Percentiles rank a stretch among this genome's conserved stretches.
Evolutionary conservation across 2,797 vertebrate genomes (phyloP).

Genomic region (Neosilurus mollespiculum): DNA sequence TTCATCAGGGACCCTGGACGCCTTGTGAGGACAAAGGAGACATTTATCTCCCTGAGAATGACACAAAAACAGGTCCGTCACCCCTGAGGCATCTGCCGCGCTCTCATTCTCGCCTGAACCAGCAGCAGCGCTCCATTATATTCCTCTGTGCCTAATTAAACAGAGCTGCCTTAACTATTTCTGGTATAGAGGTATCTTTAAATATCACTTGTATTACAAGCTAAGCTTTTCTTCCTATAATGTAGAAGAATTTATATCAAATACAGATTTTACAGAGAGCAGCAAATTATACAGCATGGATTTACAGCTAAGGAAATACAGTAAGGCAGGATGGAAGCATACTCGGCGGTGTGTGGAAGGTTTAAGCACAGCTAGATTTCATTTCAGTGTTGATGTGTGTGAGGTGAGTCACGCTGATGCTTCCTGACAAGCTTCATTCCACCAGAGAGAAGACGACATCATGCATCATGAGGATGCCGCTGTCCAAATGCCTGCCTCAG

Average conservation of each 20-base stretch:
- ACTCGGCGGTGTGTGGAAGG: background rate
- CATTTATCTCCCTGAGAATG: conserved; percentile 59
- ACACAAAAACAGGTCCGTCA: conserved; percentile 55
- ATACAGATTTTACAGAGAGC: background rate
- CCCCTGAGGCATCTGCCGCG: conserved; percentile 53
- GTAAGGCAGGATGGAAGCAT: background rate
- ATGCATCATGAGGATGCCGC: conserved; percentile 42
- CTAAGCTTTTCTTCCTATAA: background rate
- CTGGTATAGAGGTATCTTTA: conserved; percentile 20
- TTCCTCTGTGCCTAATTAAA: conserved; percentile 65
- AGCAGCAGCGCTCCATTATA: conserved; percentile 43
- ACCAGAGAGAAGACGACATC: conserved; percentile 46
- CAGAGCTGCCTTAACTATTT: conserved; percentile 45
- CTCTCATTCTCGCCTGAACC: conserved; percentile 48
- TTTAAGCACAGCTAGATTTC: background rate
- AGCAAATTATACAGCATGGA: background rate
- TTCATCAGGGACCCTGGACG: conserved; percentile 63
- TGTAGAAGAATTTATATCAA: background rate
- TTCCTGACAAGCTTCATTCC: conserved; percentile 60
- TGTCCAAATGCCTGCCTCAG: conserved; percentile 54
- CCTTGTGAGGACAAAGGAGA: conserved; percentile 56
- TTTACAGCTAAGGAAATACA: background rate
- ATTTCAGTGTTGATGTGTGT: conserved; percentile 40
- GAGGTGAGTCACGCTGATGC: conserved; percentile 60
- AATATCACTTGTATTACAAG: background rate